A percentile compares a stretch with the other conserved stretches of the same genome.
phyloP scores from a whole-genome alignment of 2,113 vertebrate genomes.

The Clarias magur region DNA sequence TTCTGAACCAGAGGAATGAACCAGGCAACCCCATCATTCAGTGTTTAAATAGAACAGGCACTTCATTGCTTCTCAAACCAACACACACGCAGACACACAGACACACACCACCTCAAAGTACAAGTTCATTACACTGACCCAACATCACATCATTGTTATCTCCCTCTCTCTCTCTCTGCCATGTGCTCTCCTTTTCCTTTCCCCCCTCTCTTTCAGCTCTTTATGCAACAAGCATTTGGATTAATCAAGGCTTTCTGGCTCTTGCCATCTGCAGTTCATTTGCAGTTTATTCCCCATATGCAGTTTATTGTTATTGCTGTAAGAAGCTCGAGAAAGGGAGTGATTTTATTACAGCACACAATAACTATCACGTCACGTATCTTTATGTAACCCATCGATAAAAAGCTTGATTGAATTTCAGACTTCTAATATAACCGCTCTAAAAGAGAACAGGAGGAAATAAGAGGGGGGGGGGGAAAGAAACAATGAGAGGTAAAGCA shows the following conservation, averaged over 20 bases:
- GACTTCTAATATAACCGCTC: constrained; percentile 13
- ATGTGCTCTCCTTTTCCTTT: background rate
- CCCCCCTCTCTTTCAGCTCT: background rate
- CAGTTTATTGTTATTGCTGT: constrained; percentile 43
- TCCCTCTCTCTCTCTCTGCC: background rate
- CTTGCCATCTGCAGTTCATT: constrained; percentile 39
- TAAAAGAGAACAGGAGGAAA: constrained; percentile 2
- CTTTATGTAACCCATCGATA: constrained; percentile 33
- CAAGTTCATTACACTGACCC: constrained; percentile 39
- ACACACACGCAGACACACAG: constrained; percentile 53
- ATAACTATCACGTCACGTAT: constrained; percentile 36
- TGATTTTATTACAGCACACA: constrained; percentile 43
- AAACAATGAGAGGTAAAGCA: constrained; percentile 24
- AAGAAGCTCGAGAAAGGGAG: constrained; percentile 50
- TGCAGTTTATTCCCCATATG: constrained; percentile 34
- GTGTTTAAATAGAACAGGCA: constrained; percentile 76
- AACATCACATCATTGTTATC: constrained; percentile 13
- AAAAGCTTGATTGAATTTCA: constrained; percentile 34
- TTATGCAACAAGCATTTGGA: constrained; percentile 32
- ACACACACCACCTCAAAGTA: constrained; percentile 22
- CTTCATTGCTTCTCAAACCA: constrained; percentile 78
- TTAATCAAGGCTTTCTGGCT: constrained; percentile 44
- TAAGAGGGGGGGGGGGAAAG: background rate
- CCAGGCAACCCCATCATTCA: constrained; percentile 77
- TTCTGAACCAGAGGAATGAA: constrained; percentile 65